Percentiles rank a stretch among this genome's conserved stretches.
Evolutionary conservation across 2,797 vertebrate genomes (phyloP).

Genomic region (Loriculus beryllinus): DNA sequence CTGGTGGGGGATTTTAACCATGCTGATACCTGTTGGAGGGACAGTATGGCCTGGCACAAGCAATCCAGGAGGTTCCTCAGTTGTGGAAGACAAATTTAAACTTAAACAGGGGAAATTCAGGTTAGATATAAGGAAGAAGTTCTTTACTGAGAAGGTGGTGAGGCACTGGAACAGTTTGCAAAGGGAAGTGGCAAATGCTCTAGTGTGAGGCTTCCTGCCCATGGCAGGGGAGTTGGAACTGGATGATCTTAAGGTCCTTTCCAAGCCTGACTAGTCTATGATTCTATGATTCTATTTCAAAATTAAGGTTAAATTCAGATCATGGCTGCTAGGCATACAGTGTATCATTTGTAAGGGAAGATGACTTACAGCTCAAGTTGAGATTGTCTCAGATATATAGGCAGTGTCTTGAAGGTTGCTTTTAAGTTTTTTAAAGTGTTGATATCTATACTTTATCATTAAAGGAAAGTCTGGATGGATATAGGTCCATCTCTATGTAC

Average conservation of each 20-base stretch:
- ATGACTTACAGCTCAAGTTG: neutral
- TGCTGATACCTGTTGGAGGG: neutral
- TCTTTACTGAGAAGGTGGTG: neutral
- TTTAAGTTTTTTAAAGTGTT: neutral
- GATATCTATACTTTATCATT: neutral
- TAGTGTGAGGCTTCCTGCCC: neutral
- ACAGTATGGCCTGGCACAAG: rapidly evolving
- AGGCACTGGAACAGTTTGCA: neutral
- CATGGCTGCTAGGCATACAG: neutral
- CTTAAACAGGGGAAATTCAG: neutral
- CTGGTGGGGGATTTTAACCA: neutral
- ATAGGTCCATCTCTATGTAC: neutral
- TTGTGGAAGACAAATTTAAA: neutral
- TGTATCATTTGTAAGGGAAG: neutral
- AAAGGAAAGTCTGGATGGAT: neutral
- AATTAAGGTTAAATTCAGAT: neutral
- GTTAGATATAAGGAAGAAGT: neutral
- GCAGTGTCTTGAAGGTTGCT: neutral
- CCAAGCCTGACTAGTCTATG: neutral
- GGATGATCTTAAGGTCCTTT: neutral
- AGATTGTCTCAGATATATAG: neutral
- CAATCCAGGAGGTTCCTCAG: neutral
- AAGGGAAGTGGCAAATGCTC: neutral
- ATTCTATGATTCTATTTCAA: neutral
- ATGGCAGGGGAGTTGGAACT: neutral